phyloP scores from a whole-genome alignment of 2,113 vertebrate genomes.

The Ranitomeya imitator region DNA sequence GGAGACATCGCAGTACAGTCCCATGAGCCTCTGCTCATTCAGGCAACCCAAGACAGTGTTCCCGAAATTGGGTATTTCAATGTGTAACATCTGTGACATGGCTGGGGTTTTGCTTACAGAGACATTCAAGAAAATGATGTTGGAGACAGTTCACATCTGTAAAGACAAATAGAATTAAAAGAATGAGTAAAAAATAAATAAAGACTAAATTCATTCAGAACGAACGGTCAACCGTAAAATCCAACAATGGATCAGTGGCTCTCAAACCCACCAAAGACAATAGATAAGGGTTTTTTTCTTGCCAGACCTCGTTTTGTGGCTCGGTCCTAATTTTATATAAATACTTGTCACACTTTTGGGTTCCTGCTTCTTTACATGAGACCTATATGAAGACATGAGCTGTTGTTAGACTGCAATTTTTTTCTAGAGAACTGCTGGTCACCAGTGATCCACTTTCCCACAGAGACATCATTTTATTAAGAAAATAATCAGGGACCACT shows the following conservation, averaged over 20 bases:
- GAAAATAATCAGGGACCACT: no score
- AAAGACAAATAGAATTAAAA: slow-evolving; percentile 32
- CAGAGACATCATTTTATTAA: no score
- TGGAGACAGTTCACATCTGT: slow-evolving; percentile 82
- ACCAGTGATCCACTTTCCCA: no score
- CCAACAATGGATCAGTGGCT: not conserved
- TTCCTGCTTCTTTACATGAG: no score
- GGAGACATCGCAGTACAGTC: slow-evolving; percentile 98
- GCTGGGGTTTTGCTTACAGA: slow-evolving; percentile 67
- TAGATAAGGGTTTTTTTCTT: not conserved
- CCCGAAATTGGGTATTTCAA: slow-evolving; percentile 98
- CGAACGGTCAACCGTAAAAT: not conserved
- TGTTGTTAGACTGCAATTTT: no score
- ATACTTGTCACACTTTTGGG: no score
- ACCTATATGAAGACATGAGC: no score
- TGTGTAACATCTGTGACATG: slow-evolving; percentile 98
- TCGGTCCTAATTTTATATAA: not conserved
- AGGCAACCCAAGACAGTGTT: slow-evolving; percentile 94
- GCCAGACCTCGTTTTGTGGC: not conserved
- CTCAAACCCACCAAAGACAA: not conserved
- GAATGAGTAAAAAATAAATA: not conserved
- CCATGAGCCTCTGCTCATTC: slow-evolving; percentile 94
- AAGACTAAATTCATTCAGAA: not conserved
- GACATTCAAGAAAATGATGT: slow-evolving; percentile 73
- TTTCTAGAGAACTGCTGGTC: no score